phyloP scores from a whole-genome alignment of 2,113 vertebrate species.

The Brienomyrus longianalis region DNA sequence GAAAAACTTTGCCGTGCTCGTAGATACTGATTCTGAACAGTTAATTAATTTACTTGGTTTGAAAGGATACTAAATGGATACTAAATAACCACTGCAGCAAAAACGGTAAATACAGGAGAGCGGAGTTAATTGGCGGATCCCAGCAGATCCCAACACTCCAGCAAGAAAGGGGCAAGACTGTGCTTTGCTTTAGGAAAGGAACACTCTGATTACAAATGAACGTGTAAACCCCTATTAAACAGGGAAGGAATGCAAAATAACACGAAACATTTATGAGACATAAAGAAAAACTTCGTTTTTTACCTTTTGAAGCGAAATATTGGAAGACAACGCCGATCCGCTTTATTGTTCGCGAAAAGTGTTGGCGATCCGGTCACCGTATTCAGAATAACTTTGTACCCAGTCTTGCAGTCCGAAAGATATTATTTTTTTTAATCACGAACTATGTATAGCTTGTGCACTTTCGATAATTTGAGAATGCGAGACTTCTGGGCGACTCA shows the following conservation, averaged over 20 bases:
- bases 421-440: neutral
- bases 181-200: neutral
- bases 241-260: neutral
- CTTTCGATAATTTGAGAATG: neutral
- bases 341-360: conserved; percentile 4
- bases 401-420: neutral
- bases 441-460: neutral
- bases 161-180: neutral
- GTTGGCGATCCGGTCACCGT: neutral
- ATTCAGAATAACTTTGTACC: conserved; percentile 10
- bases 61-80: neutral
- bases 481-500: neutral
- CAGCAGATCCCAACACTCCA: too few species aligned
- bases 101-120: neutral
- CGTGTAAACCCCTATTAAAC: neutral
- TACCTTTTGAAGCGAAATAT: conserved; percentile 5
- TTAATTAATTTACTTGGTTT: neutral
- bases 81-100: neutral
- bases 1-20: conserved; percentile 20
- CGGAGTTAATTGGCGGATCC: neutral
- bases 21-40: neutral
- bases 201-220: neutral
- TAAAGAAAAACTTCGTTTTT: neutral
- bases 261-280: neutral
- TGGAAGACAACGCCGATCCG: neutral